Evolutionary conservation across 2,113 vertebrate genomes (phyloP).

Genomic region (Sinocyclocheilus anshuiensis): DNA sequence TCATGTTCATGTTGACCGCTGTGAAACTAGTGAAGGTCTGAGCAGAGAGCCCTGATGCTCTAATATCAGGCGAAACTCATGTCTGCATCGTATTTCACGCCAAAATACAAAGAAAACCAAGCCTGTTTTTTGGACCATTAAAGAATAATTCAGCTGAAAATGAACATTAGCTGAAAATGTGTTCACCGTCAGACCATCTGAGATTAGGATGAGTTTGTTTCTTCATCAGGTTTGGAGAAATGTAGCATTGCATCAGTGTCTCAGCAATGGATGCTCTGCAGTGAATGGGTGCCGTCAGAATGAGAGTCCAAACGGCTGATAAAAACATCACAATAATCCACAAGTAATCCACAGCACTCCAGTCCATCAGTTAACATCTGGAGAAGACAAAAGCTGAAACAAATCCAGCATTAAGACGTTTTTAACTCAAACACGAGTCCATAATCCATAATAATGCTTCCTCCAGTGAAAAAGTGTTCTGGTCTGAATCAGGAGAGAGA

Average conservation of each 20-base stretch:
- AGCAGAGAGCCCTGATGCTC: neutral
- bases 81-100: neutral
- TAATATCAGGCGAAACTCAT: neutral
- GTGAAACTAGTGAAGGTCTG: neutral
- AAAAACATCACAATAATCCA: too few species aligned
- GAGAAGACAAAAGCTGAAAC: too few species aligned
- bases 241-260: neutral
- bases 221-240: neutral
- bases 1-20: neutral
- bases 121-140: neutral
- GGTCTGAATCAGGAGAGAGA: too few species aligned
- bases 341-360: too few species aligned
- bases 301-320: too few species aligned
- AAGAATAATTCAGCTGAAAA: neutral
- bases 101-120: neutral
- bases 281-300: too few species aligned
- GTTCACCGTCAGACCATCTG: neutral
- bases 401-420: too few species aligned
- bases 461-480: too few species aligned
- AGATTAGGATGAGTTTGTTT: neutral
- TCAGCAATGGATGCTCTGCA: neutral
- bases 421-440: too few species aligned
- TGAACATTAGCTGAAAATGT: neutral
- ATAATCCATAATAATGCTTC: too few species aligned
- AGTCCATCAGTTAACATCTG: too few species aligned